Percentiles rank a stretch among this genome's conserved stretches.
Conservation (phyloP, 2,888 invertebrate species). For the Harpagoxenus sublaevis region DNA sequence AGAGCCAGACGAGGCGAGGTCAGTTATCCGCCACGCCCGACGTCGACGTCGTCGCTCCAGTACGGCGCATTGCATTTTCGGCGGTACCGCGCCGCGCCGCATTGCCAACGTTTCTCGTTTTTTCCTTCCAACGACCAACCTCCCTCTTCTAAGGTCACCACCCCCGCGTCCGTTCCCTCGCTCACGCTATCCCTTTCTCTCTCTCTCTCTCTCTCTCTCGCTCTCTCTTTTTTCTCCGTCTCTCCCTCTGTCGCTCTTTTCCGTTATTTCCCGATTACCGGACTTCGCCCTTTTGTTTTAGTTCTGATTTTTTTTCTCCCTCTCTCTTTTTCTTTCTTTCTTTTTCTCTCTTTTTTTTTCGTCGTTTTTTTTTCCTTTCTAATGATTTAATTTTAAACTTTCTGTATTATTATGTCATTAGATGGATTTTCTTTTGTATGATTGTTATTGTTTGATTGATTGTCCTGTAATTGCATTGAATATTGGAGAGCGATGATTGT, state of each 20-base stretch:
- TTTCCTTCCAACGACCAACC: conserved; percentile 30
- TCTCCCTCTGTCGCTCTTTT: neutral
- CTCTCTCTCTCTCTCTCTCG: neutral
- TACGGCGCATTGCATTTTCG: conserved; percentile 80
- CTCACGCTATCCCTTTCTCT: neutral
- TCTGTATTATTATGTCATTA: neutral
- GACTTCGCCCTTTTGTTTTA: neutral
- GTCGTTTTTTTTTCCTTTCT: neutral
- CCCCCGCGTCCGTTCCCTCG: neutral
- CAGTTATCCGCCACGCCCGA: conserved; percentile 84
- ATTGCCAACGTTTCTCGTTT: conserved; percentile 74
- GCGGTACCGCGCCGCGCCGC: conserved; percentile 74
- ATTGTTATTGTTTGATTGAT: neutral
- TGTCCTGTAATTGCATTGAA: conserved; percentile 7
- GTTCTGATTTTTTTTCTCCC: neutral
- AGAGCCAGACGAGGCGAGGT: conserved; percentile 80
- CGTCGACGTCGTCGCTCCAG: conserved; percentile 68
- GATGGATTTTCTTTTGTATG: neutral
- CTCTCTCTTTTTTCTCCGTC: neutral
- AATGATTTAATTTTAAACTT: conserved; percentile 21
- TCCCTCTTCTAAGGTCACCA: conserved; percentile 29
- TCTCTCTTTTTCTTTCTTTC: neutral
- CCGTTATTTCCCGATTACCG: conserved; percentile 18
- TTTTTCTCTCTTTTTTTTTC: too few relatives aligned
- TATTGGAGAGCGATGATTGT: neutral